Percentiles rank a stretch among this genome's conserved stretches.
phyloP scores from a whole-genome alignment of 30 jellyfish, hydroid and myxozoan genomes.

The Nemopilema nomurai region DNA sequence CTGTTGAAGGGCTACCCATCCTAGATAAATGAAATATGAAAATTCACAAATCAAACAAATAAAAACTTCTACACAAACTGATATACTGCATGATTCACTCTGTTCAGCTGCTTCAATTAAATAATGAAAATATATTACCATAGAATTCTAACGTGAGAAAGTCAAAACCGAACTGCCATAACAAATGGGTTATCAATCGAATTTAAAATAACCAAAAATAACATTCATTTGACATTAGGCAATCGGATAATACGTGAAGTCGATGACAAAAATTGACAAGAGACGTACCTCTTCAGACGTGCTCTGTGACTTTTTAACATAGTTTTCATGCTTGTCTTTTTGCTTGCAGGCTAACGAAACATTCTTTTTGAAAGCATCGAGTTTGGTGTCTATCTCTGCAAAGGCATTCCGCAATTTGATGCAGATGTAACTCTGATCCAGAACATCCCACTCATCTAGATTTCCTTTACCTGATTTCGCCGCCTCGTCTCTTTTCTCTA shows the following conservation, averaged over 20 bases:
- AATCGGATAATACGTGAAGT: not conserved
- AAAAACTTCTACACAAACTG: too few relatives aligned
- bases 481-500: constrained; percentile 44
- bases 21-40: too few relatives aligned
- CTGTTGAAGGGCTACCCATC: too few relatives aligned
- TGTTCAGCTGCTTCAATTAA: too few relatives aligned
- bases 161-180: too few relatives aligned
- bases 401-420: constrained; percentile 63
- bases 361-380: constrained; percentile 22
- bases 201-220: too few relatives aligned
- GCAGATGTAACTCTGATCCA: constrained; percentile 69
- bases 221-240: too few relatives aligned
- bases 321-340: constrained; percentile 33
- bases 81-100: too few relatives aligned
- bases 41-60: too few relatives aligned
- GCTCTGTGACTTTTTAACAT: constrained; percentile 18
- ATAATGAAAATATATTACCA: too few relatives aligned
- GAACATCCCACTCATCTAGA: constrained; percentile 60
- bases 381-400: constrained; percentile 47
- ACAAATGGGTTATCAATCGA: too few relatives aligned
- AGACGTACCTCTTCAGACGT: constrained; percentile 59
- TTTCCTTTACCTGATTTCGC: constrained; percentile 27
- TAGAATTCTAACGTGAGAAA: too few relatives aligned
- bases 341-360: constrained; percentile 39
- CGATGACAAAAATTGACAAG: not conserved